Base-by-base conservation (phyloP, 2,113 vertebrate genomes). In the Heteronetta atricapilla region DNA sequence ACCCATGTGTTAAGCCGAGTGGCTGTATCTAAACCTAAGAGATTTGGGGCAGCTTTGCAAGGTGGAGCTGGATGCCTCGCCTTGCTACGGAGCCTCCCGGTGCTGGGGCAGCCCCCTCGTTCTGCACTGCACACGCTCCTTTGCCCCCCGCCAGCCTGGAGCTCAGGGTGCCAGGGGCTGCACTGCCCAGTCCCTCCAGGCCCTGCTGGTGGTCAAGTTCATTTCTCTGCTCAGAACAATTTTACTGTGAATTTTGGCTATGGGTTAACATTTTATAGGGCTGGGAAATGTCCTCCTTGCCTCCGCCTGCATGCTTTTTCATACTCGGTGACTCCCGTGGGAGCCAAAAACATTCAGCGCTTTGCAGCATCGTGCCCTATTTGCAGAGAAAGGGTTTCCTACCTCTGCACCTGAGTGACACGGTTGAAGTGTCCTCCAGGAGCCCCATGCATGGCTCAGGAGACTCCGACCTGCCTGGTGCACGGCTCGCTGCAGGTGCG, bases 331-430 rank as follows among this genome's bases (percentile, higher is more conserved):
- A 55, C 67, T 89, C 70, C 40, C 2, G 7, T 42, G 44, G 70
- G 67, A 95, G 82, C 26, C 66, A 67, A 53, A 82, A 73, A 50
- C 0, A 4, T 75, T 93, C 55, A 67, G 63, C 3, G 3, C 44
- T 82, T 91, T 73, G 84, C 78, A 46, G 75, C 48, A 77, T 31
- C 36, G 33, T 44, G 38, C 38, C 73, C 55, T 44, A 4, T 75
- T 56, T 44, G 31, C 73, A 46, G 31, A 42, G 55, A 31, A 44
- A 46, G 87, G 85, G 50, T 96, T 94, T 93, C 75, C 82, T 86
- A 1, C n/a, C 70, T 88, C 59, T 0, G 1, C 55, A 75, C 59
- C 40, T 0, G 3, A 81, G n/a, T 36, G 62, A 66, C 34, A 78
- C 11, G 22, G 31, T 18, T 66, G 75, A n/a, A 88, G 15, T 44